These are phyloP conservation scores for Cathartes aura DNA, from an alignment of 2,113 vertebrate genomes.

Conservation along the genomic window DNA sequence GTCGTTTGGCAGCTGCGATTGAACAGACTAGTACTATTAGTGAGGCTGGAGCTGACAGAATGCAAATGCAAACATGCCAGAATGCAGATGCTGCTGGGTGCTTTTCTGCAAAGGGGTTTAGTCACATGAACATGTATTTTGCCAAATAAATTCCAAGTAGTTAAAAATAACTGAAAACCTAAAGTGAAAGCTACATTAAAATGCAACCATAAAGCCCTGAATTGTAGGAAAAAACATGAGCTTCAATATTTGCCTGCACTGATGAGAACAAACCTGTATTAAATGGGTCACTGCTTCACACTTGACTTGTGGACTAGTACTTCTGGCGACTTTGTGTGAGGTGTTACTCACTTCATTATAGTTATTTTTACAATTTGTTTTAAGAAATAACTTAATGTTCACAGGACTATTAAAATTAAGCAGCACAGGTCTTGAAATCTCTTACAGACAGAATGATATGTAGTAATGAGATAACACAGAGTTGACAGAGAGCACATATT, in stretches of 20 bases:
- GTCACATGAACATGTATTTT: not conserved
- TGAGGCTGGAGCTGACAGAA: slow-evolving; percentile 25
- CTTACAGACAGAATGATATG: not conserved
- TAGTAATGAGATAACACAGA: not conserved
- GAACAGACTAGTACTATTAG: not conserved
- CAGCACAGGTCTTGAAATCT: not conserved
- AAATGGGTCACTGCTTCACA: not conserved
- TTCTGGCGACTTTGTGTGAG: not conserved
- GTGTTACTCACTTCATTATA: not conserved
- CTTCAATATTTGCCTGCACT: not conserved
- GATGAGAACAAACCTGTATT: not conserved
- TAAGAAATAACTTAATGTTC: not conserved
- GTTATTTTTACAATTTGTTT: not conserved
- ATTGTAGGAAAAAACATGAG: fast-evolving
- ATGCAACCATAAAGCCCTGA: not conserved
- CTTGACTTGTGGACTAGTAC: no score
- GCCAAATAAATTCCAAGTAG: slow-evolving; percentile 50
- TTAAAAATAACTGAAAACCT: slow-evolving; percentile 20
- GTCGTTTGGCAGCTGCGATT: not conserved
- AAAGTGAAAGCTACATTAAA: not conserved
- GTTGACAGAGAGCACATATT: slow-evolving; percentile 34
- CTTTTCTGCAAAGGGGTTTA: not conserved
- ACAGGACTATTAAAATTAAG: not conserved
- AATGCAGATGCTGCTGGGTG: not conserved
- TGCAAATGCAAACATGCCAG: slow-evolving; percentile 5